Evolutionary conservation across 92 coral and sea anemone species (phyloP), one percentile per base, ranked within the genome.

Genomic region (Meandrina meandrites): DNA sequence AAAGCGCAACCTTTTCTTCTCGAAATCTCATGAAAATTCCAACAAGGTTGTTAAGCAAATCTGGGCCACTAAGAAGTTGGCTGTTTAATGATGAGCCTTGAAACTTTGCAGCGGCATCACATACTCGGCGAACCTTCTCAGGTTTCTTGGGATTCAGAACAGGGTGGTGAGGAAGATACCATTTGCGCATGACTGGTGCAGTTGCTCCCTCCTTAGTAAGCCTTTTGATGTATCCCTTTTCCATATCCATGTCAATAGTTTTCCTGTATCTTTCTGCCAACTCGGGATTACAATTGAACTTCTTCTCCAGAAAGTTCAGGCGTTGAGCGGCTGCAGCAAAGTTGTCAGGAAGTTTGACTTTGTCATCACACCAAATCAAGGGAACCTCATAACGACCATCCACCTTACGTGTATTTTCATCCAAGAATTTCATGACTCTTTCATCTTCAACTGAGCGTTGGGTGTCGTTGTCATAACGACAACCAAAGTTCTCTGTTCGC

Each of bases 381-480:
- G 85, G 91, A 42, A 84, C 86, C 79, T 90, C 93, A 36, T 87
- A 90, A 31, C 81, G 85, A 77, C 86, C 90, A 45, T 88, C 86
- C 47, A 82, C 76, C 83, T 88, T 68, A 13, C 48, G 56, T 56
- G 91, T 87, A 5, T 68, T 56, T 19, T 83, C 83, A 18, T 82
- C 79, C 70, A 90, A 66, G 53, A 90, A 76, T 37, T 64, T 76
- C 82, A 84, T 22, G 42, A 84, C 88, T 19, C 53, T 90, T 75
- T 28, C 81, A 78, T 90, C 84, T 87, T 90, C 86, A 0, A 87
- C 80, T 18, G 93, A 90, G 54, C 88, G 82, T n/a, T 75, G 56
- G 42, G 82, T 78, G 22, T 82, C 84, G 31, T 51, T 64, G 75
- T 67, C 78, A 71, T 90, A 90, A 22, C 58, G 71, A 37, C 82